A percentile compares a stretch with the other conserved stretches of the same genome.
These are phyloP conservation scores for Barypeithes pellucidus DNA, from an alignment of 2,888 invertebrate species.

Conservation along the genomic window DNA sequence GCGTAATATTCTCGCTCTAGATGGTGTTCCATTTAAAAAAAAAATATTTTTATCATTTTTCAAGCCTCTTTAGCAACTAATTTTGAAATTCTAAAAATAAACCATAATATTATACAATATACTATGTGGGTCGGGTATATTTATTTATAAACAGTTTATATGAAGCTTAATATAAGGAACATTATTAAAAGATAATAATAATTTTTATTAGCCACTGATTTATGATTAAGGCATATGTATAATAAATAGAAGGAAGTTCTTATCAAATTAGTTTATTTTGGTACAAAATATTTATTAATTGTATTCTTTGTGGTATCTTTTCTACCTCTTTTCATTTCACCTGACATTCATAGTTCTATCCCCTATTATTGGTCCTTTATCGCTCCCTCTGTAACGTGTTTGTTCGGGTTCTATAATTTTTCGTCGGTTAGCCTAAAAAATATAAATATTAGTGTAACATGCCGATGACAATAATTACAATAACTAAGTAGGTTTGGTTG, in stretches of 20 bases:
- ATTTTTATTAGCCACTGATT: not conserved
- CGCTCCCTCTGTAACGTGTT: not conserved
- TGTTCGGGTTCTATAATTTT: not conserved
- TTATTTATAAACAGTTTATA: not conserved
- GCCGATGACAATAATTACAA: slow-evolving; percentile 2
- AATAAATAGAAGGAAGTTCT: not conserved
- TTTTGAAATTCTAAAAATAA: too few relatives aligned
- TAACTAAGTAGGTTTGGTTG: slow-evolving; percentile 11
- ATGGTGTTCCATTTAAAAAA: too few relatives aligned
- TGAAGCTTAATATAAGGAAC: not conserved
- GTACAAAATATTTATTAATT: not conserved
- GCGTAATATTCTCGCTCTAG: too few relatives aligned
- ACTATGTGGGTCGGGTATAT: not conserved
- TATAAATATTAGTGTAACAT: not conserved
- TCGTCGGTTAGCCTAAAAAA: not conserved
- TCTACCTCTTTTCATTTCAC: too few relatives aligned
- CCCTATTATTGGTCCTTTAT: not conserved
- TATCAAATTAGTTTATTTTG: not conserved
- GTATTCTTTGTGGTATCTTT: too few relatives aligned
- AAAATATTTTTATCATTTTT: too few relatives aligned
- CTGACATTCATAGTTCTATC: too few relatives aligned
- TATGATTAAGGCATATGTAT: not conserved
- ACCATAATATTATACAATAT: too few relatives aligned
- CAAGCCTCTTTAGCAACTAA: too few relatives aligned
- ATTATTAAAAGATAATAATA: not conserved